These are phyloP conservation scores for Drosophila lowei DNA, from an alignment of 1,140 invertebrate genomes.

Conservation along the genomic window DNA sequence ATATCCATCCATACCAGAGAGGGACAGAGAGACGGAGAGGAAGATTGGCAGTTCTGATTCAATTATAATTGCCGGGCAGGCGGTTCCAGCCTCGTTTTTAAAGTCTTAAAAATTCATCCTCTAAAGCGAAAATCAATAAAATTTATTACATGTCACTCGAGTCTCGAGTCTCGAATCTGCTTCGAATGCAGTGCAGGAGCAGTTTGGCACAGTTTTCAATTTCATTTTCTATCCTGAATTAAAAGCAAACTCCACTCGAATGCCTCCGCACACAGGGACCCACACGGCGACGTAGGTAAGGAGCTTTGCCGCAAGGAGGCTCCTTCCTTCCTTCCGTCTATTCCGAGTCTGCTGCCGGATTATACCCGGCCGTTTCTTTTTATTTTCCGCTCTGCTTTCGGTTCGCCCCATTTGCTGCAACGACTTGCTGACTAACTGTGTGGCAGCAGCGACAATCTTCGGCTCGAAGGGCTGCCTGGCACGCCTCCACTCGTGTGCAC, in stretches of 20 bases:
- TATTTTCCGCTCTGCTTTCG: constrained; percentile 21
- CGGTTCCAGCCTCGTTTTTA: constrained; percentile 21
- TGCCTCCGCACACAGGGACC: constrained; percentile 27
- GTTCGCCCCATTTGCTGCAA: constrained; percentile 55
- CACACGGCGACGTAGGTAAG: constrained; percentile 1
- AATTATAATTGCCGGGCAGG: constrained; percentile 49
- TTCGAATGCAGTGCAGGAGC: constrained; percentile 10
- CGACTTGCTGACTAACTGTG: constrained; percentile 56
- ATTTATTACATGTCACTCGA: constrained; percentile 68
- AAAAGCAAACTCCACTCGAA: constrained; percentile 61
- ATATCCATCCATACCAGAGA: constrained; percentile 11
- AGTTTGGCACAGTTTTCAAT: constrained; percentile 72
- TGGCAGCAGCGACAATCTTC: constrained; percentile 36
- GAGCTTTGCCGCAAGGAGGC: constrained; percentile 6
- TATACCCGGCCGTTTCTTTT: constrained; percentile 28
- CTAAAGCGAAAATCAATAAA: constrained; percentile 72
- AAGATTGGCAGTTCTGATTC: constrained; percentile 47
- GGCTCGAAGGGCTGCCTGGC: constrained; percentile 16
- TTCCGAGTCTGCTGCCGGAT: constrained; percentile 44
- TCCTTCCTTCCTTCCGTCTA: constrained; percentile 43
- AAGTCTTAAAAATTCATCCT: constrained; percentile 64
- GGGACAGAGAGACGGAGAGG: background rate
- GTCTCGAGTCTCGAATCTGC: constrained; percentile 1
- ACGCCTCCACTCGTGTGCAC: constrained; percentile 69
- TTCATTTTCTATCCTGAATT: constrained; percentile 70